These are phyloP conservation scores for Merops nubicus DNA, from an alignment of 2,113 vertebrate species.

Conservation along the genomic window DNA sequence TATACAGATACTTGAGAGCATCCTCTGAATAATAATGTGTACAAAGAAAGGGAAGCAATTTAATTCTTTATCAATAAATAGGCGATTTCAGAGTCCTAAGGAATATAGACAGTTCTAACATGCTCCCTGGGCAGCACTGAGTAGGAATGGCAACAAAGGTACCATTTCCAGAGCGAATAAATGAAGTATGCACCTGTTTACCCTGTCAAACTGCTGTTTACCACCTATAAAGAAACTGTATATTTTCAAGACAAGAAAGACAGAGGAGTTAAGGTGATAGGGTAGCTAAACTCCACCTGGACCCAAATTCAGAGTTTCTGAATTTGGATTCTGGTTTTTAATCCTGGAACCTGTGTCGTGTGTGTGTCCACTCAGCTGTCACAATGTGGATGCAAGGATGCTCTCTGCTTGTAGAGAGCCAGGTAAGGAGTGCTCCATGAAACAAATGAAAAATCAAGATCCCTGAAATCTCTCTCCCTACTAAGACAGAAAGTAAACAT, in stretches of 20 bases:
- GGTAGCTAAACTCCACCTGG: not conserved
- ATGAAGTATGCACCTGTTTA: not conserved
- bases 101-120: not conserved
- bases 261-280: not conserved
- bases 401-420: not conserved
- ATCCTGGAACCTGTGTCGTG: not conserved
- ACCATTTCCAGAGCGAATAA: not conserved
- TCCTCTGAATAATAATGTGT: not conserved
- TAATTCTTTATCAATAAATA: not conserved
- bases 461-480: not conserved
- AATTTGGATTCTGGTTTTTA: not conserved
- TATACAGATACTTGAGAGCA: not conserved
- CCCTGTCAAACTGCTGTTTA: not conserved
- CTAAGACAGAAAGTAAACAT: not conserved
- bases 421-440: not conserved
- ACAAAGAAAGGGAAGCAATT: not conserved
- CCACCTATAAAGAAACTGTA: not conserved
- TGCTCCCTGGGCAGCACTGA: not conserved
- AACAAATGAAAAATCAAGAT: not conserved
- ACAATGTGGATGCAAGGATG: not conserved
- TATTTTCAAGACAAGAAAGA: not conserved
- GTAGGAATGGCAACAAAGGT: not conserved
- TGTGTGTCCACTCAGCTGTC: not conserved
- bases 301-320: not conserved
- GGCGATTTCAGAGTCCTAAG: not conserved